Base-by-base conservation (phyloP, 2,888 invertebrate species). In the Tupiocoris notatus region DNA sequence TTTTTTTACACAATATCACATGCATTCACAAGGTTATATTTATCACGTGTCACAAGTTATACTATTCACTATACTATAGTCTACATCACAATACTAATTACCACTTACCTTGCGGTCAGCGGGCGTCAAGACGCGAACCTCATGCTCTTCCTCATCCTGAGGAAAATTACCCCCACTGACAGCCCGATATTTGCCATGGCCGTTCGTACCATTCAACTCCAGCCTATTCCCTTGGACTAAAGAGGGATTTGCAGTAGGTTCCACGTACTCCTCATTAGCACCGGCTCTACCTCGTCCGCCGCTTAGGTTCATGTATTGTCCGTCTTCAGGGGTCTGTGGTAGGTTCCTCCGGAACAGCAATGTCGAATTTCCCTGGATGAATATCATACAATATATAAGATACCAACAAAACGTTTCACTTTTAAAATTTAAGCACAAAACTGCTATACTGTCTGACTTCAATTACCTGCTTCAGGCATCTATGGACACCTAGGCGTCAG, bases 221-320 rank as follows among this genome's bases (percentile, higher is more conserved):
- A n/a, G n/a, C 12, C 9, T 17, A 18, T 16, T 16, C 1, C 54
- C 0, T 0, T 25, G 9, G 9, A 59, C 25, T 9, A 58, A 12
- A 7, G 12, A 39, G 17, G 24, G 57, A 16, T 66, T 75, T 2
- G 71, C 56, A 6, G 63, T 39, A 1, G 74, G 61, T 21, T 74
- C 67, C 18, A 73, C 77, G 21, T 78, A 73, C 23, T 57, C 67
- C 21, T 78, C 78, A 17, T 64, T 83, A 22, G 25, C 23, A 6
- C 25, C 92, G 90, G 83, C 86, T 7, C 65, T 22, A 12, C 6
- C 39, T 39, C 20, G 20, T 7, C 54, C 39, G 21, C 64, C 75
- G 57, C 75, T 66, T 76, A 96, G 86, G 82, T 92, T 91, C 64
- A 96, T 95, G 83, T 96, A 96, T 84, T 96, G 96, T 83, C 95